Percentiles rank a stretch among this genome's conserved stretches.
Evolutionary conservation across 2,888 invertebrate species (phyloP).

Genomic region (Theristus sp.): DNA sequence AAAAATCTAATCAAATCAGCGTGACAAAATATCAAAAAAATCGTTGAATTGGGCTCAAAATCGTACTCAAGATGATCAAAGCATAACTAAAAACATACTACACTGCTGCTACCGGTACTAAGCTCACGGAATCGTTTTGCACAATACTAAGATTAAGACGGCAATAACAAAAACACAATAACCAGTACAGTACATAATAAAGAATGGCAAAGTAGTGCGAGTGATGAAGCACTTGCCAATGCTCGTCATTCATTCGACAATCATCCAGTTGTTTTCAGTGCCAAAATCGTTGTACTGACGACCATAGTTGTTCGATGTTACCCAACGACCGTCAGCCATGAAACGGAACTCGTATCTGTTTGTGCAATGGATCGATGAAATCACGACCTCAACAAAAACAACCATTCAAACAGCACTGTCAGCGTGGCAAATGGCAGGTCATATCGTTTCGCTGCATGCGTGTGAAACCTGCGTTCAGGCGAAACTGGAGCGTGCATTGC

Average conservation of each 20-base stretch:
- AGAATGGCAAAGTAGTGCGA: neutral
- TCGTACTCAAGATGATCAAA: neutral
- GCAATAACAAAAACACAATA: neutral
- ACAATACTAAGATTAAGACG: too few relatives aligned
- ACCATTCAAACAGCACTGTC: too few relatives aligned
- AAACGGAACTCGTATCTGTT: slow-evolving; percentile 19
- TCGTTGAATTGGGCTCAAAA: neutral
- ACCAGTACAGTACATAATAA: neutral
- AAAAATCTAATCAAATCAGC: too few relatives aligned
- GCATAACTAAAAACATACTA: neutral
- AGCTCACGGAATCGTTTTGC: too few relatives aligned
- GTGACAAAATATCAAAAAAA: neutral
- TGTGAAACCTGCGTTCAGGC: too few relatives aligned
- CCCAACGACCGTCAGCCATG: slow-evolving; percentile 17
- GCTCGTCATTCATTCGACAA: slow-evolving; percentile 11
- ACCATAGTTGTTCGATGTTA: slow-evolving; percentile 13
- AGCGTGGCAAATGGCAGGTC: neutral
- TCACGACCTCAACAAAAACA: too few relatives aligned
- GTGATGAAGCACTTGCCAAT: neutral
- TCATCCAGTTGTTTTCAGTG: slow-evolving; percentile 14
- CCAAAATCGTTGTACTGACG: slow-evolving; percentile 13
- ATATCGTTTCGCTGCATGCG: too few relatives aligned
- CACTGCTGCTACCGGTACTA: too few relatives aligned
- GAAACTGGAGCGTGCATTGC: too few relatives aligned
- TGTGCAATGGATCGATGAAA: neutral